Conservation (phyloP, 2,888 invertebrate species). For the Amaurobius ferox region DNA sequence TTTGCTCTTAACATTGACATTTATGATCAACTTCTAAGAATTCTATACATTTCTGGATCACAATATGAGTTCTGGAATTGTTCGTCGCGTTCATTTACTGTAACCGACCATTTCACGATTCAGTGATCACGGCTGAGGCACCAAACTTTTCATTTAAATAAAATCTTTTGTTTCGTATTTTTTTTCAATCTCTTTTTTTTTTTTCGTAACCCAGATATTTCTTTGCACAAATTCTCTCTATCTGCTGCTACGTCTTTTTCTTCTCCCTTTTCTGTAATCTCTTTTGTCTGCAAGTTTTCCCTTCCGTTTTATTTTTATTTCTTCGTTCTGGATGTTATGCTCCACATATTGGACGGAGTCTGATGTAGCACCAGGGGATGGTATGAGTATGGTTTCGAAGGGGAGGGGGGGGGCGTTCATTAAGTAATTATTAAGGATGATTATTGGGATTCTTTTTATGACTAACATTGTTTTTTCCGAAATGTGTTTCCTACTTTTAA, state of each 20-base stretch:
- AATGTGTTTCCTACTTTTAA: too few relatives aligned
- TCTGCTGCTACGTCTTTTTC: background rate
- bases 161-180: conserved; percentile 4
- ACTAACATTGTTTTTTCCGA: too few relatives aligned
- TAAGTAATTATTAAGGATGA: too few relatives aligned
- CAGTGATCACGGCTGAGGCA: background rate
- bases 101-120: conserved; percentile 2
- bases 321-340: conserved; percentile 2
- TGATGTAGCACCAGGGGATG: background rate
- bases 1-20: too few relatives aligned
- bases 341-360: background rate
- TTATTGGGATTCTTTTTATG: too few relatives aligned
- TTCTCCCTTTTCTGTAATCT: background rate
- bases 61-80: background rate
- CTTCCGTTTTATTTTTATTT: background rate
- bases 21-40: background rate
- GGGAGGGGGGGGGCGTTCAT: background rate
- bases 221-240: background rate
- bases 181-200: background rate
- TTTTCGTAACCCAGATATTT: background rate
- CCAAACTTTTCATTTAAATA: background rate
- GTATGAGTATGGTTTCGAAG: background rate
- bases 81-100: background rate
- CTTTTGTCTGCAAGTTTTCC: background rate
- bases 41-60: background rate